phyloP scores from a whole-genome alignment of 2,888 invertebrate species.

The Ctenicera cuprea region DNA sequence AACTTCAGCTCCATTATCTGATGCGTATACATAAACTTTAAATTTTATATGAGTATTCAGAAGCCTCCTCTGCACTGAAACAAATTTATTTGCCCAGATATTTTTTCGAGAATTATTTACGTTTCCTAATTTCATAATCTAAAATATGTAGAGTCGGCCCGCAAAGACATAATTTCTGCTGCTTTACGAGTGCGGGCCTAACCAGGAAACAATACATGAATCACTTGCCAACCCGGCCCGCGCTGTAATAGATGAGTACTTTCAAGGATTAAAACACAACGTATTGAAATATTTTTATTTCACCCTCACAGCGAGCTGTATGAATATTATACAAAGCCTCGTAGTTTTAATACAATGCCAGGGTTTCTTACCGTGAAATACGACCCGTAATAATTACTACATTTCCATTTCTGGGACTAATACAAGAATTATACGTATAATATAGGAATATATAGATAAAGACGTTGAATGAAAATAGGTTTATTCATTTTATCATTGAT shows the following conservation, averaged over 20 bases:
- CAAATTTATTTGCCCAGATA: constrained; percentile 45
- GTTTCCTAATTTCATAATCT: constrained; percentile 52
- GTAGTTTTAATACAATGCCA: constrained; percentile 64
- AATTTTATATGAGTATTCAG: constrained; percentile 34
- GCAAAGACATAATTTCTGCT: constrained; percentile 71
- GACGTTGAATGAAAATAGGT: too few relatives aligned
- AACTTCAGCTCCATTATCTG: not conserved
- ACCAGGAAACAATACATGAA: constrained; percentile 72
- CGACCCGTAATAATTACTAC: constrained; percentile 60
- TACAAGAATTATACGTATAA: constrained; percentile 15
- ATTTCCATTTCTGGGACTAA: constrained; percentile 30
- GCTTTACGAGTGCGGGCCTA: constrained; percentile 70
- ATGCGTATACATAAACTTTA: constrained; percentile 17
- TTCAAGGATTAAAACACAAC: constrained; percentile 72
- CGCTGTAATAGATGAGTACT: constrained; percentile 71
- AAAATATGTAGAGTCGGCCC: constrained; percentile 61
- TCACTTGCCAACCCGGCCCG: constrained; percentile 65
- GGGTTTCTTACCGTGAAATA: constrained; percentile 61
- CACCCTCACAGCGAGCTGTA: constrained; percentile 61
- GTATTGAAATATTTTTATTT: constrained; percentile 73
- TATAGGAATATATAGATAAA: too few relatives aligned
- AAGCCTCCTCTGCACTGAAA: constrained; percentile 26
- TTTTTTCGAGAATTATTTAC: constrained; percentile 51
- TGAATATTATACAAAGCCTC: constrained; percentile 66
- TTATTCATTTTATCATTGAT: too few relatives aligned